Percentiles rank a stretch among this genome's conserved stretches.
These are phyloP conservation scores for Crocidura indochinensis DNA, from an alignment of 2,797 vertebrate species.

Conservation along the genomic window DNA sequence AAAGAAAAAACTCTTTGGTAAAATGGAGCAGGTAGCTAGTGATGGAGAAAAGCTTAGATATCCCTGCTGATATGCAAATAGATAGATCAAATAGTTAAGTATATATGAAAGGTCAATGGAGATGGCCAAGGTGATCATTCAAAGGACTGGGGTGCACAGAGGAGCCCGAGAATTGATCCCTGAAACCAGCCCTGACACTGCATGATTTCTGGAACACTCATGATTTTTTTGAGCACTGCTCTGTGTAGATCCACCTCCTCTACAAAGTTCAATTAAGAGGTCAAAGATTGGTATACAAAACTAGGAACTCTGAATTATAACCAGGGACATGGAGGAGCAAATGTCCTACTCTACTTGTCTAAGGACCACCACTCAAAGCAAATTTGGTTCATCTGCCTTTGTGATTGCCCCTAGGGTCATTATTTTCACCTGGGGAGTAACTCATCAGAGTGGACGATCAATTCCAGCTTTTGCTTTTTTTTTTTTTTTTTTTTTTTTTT, in stretches of 20 bases:
- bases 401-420: too few relatives aligned
- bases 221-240: too few relatives aligned
- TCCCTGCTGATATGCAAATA: too few relatives aligned
- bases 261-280: neutral
- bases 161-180: too few relatives aligned
- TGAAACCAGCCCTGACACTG: too few relatives aligned
- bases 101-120: neutral
- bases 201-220: too few relatives aligned
- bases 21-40: neutral
- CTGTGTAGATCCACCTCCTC: too few relatives aligned
- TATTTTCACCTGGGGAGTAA: neutral
- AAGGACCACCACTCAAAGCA: neutral
- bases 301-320: neutral
- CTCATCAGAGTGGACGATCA: neutral
- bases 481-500: too few relatives aligned
- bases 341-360: accelerated
- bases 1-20: neutral
- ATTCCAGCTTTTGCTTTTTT: too few relatives aligned
- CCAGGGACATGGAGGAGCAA: accelerated
- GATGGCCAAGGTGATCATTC: too few relatives aligned
- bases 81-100: neutral
- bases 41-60: neutral
- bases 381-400: neutral
- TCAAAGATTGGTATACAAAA: neutral
- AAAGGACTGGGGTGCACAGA: too few relatives aligned